Percentiles rank a stretch among this genome's conserved stretches.
phyloP scores from a whole-genome alignment of 2,797 vertebrate genomes.

The Halcyon chelicuti region DNA sequence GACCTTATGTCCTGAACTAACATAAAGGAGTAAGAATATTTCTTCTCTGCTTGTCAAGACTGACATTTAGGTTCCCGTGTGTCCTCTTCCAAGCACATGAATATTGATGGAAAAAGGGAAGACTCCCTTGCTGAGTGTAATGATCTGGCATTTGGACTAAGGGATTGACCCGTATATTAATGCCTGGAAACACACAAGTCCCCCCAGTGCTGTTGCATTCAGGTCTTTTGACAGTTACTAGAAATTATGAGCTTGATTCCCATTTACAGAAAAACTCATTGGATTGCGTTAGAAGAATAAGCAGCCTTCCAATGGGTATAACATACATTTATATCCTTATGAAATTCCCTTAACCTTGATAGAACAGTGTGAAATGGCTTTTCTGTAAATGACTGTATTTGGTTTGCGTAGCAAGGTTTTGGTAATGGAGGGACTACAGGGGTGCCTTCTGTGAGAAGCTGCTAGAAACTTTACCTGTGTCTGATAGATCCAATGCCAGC shows the following conservation, averaged over 20 bases:
- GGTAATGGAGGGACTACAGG: too few species aligned
- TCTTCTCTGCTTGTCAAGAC: background rate
- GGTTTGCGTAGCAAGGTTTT: too few species aligned
- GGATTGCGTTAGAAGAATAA: background rate
- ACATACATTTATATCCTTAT: background rate
- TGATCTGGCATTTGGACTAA: background rate
- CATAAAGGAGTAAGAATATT: background rate
- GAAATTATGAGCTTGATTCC: background rate
- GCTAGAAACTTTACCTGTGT: too few species aligned
- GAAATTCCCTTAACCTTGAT: background rate
- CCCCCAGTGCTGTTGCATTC: background rate
- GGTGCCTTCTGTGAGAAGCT: too few species aligned
- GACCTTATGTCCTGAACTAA: background rate
- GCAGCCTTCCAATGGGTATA: background rate
- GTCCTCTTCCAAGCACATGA: background rate
- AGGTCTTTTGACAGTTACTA: background rate
- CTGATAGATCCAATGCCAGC: background rate
- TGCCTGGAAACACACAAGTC: background rate
- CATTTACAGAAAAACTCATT: background rate
- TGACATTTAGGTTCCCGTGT: background rate
- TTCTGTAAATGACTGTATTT: background rate
- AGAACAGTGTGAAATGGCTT: background rate
- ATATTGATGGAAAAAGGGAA: background rate
- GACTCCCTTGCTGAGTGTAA: background rate
- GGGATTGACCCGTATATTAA: background rate